These are phyloP conservation scores for Sebastes alutus DNA, from an alignment of 2,797 vertebrate genomes.

Conservation along the genomic window DNA sequence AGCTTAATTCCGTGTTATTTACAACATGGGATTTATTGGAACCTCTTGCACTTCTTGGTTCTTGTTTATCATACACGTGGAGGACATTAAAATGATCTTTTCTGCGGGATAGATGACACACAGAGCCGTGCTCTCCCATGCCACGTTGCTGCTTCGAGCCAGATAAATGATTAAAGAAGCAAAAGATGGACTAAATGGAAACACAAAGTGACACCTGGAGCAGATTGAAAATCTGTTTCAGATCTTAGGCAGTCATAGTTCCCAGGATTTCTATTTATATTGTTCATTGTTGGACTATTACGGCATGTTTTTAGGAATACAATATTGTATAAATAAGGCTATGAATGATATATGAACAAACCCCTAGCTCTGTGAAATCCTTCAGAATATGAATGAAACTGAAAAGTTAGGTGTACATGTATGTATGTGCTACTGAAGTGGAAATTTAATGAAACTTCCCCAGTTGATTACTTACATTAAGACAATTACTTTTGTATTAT, in stretches of 20 bases:
- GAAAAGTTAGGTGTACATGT: background rate
- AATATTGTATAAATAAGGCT: too few species aligned
- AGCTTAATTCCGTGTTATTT: background rate
- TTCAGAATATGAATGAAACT: background rate
- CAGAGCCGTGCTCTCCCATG: background rate
- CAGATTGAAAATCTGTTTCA: background rate
- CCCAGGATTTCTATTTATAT: background rate
- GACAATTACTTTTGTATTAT: background rate
- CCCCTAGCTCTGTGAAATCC: background rate
- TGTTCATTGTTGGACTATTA: background rate
- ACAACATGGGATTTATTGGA: background rate
- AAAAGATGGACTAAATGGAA: background rate
- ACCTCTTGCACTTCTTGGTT: accelerated
- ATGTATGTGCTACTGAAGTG: background rate
- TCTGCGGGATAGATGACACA: background rate
- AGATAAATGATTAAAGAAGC: background rate
- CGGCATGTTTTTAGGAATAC: too few species aligned
- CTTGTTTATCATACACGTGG: background rate
- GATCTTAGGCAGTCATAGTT: background rate
- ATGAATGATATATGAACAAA: background rate
- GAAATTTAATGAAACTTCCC: background rate
- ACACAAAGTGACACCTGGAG: background rate
- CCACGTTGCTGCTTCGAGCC: background rate
- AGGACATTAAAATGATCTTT: background rate
- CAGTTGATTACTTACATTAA: too few species aligned